These are phyloP conservation scores for Megastigmus dorsalis DNA, from an alignment of 2,888 invertebrate genomes.

Conservation along the genomic window DNA sequence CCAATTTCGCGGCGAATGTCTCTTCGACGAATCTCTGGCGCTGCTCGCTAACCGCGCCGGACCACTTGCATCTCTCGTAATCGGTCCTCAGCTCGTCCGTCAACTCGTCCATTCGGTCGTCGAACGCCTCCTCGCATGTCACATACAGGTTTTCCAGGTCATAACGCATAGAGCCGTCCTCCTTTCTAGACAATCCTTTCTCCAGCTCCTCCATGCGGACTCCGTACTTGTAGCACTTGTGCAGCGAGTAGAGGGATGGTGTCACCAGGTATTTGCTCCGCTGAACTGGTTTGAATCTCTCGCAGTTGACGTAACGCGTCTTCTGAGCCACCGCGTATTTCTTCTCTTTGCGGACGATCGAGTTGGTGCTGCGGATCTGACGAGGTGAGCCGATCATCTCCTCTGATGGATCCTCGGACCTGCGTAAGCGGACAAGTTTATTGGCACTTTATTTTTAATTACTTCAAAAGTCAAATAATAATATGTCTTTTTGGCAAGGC, in stretches of 20 bases:
- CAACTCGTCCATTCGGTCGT: slow-evolving; percentile 4
- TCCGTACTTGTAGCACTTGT: slow-evolving; percentile 26
- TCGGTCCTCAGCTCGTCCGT: slow-evolving; percentile 22
- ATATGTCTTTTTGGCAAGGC: too few relatives aligned
- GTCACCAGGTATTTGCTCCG: slow-evolving; percentile 20
- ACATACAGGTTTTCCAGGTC: slow-evolving; percentile 22
- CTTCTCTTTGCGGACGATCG: not conserved
- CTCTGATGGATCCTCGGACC: not conserved
- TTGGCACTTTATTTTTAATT: too few relatives aligned
- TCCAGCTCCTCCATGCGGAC: not conserved
- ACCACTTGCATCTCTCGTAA: slow-evolving; percentile 13
- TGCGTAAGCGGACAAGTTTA: not conserved
- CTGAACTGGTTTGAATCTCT: not conserved
- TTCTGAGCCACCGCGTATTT: slow-evolving; percentile 12
- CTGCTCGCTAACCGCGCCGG: not conserved
- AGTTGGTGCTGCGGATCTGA: not conserved
- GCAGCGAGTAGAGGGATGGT: not conserved
- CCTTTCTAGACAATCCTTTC: not conserved
- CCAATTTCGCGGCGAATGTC: slow-evolving; percentile 1
- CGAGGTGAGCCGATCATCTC: too few relatives aligned
- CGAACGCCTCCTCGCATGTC: slow-evolving; percentile 13
- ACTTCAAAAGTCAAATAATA: not conserved
- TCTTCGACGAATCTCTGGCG: not conserved
- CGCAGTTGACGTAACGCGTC: slow-evolving; percentile 30
- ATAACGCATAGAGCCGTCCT: not conserved